These are phyloP conservation scores for Adoxophyes honmai DNA, from an alignment of 1,140 invertebrate species.

Conservation along the genomic window DNA sequence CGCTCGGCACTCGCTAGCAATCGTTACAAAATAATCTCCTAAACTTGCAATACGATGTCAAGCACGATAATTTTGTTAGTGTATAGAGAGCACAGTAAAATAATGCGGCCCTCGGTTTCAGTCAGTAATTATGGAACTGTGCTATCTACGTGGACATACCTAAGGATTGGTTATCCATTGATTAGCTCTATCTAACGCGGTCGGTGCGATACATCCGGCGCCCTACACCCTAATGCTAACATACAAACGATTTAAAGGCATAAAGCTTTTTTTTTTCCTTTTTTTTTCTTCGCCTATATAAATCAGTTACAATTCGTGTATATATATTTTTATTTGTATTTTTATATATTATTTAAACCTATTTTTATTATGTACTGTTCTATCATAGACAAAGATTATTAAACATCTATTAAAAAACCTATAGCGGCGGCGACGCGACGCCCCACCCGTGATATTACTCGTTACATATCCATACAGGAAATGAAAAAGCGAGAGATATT, in stretches of 20 bases:
- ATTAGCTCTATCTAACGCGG: conserved; percentile 54
- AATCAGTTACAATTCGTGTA: conserved; percentile 71
- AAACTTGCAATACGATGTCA: conserved; percentile 57
- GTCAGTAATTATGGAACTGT: conserved; percentile 25
- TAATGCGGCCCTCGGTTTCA: conserved; percentile 23
- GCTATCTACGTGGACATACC: conserved; percentile 27
- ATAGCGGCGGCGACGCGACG: conserved; percentile 30
- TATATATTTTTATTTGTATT: conserved; percentile 76
- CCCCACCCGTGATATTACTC: conserved; percentile 37
- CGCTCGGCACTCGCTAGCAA: conserved; percentile 24
- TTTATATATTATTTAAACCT: conserved; percentile 58
- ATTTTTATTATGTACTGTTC: conserved; percentile 67
- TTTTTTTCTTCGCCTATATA: conserved; percentile 62
- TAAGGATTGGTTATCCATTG: conserved; percentile 50
- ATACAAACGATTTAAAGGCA: conserved; percentile 73
- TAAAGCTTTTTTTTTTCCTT: conserved; percentile 68
- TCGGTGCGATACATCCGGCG: conserved; percentile 57
- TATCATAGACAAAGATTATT: conserved; percentile 71
- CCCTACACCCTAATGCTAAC: conserved; percentile 58
- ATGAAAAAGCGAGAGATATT: conserved; percentile 55
- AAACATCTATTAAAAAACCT: conserved; percentile 59
- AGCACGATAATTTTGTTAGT: conserved; percentile 42
- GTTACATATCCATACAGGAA: conserved; percentile 41
- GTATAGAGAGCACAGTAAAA: conserved; percentile 28
- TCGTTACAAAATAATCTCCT: conserved; percentile 38